Conservation (phyloP, 2,888 invertebrate species). For the Sphaeridia pumilis region DNA sequence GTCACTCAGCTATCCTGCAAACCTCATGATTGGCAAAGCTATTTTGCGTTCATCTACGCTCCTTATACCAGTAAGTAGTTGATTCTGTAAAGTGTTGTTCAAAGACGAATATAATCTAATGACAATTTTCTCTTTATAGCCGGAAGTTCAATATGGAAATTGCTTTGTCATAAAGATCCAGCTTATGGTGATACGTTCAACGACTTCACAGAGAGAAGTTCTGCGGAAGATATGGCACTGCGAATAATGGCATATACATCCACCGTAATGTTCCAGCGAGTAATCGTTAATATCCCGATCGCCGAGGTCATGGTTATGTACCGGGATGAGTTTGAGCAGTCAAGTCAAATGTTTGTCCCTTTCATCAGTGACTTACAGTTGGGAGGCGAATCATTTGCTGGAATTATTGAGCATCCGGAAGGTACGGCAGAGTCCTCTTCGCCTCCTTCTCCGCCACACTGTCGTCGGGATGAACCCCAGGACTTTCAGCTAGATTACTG, state of each 20-base stretch:
- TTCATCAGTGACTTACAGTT: conserved; percentile 73
- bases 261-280: conserved; percentile 43
- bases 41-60: conserved; percentile 73
- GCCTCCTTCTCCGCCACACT: conserved; percentile 40
- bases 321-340: conserved; percentile 70
- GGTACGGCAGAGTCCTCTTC: conserved; percentile 44
- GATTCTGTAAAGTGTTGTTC: too few relatives aligned
- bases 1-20: conserved; percentile 78
- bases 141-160: conserved; percentile 31
- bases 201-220: conserved; percentile 30
- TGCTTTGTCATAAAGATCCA: conserved; percentile 31
- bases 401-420: conserved; percentile 58
- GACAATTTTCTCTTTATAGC: conserved; percentile 22
- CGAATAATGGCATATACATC: conserved; percentile 30
- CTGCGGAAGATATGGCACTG: conserved; percentile 32
- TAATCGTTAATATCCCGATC: conserved; percentile 74
- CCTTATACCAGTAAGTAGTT: conserved; percentile 50
- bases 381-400: conserved; percentile 55
- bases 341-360: conserved; percentile 89
- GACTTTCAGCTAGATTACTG: conserved; percentile 83
- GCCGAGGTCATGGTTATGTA: conserved; percentile 93
- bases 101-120: too few relatives aligned
- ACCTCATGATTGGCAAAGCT: conserved; percentile 80
- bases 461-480: conserved; percentile 50
- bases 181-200: conserved; percentile 34